A percentile compares a stretch with the other conserved stretches of the same genome.
phyloP scores from a whole-genome alignment of 2,797 vertebrate species.

The Geotrypetes seraphini region DNA sequence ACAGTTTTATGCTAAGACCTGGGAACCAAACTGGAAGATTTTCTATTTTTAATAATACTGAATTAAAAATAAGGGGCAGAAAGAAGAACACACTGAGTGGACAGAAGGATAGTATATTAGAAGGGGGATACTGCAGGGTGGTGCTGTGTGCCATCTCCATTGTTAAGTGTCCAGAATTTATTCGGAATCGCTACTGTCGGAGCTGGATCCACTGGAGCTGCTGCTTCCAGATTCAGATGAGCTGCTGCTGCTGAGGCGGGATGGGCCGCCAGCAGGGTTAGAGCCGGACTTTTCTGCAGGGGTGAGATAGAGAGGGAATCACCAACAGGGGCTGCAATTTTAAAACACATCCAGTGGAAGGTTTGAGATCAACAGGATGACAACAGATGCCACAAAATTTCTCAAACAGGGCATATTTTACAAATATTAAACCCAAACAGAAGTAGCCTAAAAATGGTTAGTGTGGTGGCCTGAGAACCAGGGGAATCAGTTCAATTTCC shows the following conservation, averaged over 20 bases:
- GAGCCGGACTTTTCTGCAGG: constrained; percentile 65
- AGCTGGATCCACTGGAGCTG: constrained; percentile 74
- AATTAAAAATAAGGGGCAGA: constrained; percentile 24
- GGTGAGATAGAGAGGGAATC: not conserved
- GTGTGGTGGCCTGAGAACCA: too few species aligned
- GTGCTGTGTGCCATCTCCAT: constrained; percentile 1
- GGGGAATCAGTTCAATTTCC: too few species aligned
- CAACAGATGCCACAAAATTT: too few species aligned
- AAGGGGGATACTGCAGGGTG: constrained; percentile 16
- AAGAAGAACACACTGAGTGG: constrained; percentile 27
- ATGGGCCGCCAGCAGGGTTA: constrained; percentile 62
- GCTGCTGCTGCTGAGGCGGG: constrained; percentile 77
- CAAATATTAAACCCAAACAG: too few species aligned
- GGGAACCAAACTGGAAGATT: constrained; percentile 18
- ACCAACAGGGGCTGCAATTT: too few species aligned
- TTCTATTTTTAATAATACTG: constrained; percentile 33
- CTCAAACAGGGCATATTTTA: too few species aligned
- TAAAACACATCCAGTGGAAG: too few species aligned
- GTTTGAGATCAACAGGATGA: too few species aligned
- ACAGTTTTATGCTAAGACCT: constrained; percentile 6
- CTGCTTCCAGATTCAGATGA: constrained; percentile 76
- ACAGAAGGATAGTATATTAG: constrained; percentile 26
- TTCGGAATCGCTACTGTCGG: constrained; percentile 84
- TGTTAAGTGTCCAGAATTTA: constrained; percentile 38
- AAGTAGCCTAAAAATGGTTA: too few species aligned